phyloP scores from a whole-genome alignment of 2,888 invertebrate species.

The Cephus spinipes region DNA sequence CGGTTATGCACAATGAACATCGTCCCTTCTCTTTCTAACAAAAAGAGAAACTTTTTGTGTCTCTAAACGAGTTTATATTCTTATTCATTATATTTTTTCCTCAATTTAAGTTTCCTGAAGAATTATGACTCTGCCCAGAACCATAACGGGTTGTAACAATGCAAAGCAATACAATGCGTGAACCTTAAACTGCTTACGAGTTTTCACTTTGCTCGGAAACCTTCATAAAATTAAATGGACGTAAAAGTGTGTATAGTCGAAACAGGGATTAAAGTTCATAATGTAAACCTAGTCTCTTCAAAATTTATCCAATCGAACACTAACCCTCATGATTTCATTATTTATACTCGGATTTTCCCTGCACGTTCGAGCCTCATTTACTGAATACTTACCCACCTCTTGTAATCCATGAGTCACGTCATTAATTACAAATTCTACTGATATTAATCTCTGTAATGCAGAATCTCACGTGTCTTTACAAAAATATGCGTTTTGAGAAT shows the following conservation, averaged over 20 bases:
- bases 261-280: neutral
- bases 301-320: neutral
- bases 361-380: neutral
- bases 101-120: neutral
- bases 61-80: too few relatives aligned
- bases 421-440: neutral
- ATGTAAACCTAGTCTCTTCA: neutral
- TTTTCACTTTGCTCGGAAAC: neutral
- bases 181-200: neutral
- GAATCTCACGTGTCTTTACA: neutral
- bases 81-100: too few relatives aligned
- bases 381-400: constrained; percentile 22
- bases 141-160: neutral
- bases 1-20: neutral
- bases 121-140: neutral
- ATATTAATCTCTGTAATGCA: neutral
- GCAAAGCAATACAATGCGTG: neutral
- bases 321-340: neutral
- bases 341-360: neutral
- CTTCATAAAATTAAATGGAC: neutral
- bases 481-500: neutral
- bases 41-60: neutral
- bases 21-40: neutral
- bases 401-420: constrained; percentile 21
- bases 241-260: too few relatives aligned